phyloP scores from a whole-genome alignment of 2,888 invertebrate species.

The Lochmaea crataegi region DNA sequence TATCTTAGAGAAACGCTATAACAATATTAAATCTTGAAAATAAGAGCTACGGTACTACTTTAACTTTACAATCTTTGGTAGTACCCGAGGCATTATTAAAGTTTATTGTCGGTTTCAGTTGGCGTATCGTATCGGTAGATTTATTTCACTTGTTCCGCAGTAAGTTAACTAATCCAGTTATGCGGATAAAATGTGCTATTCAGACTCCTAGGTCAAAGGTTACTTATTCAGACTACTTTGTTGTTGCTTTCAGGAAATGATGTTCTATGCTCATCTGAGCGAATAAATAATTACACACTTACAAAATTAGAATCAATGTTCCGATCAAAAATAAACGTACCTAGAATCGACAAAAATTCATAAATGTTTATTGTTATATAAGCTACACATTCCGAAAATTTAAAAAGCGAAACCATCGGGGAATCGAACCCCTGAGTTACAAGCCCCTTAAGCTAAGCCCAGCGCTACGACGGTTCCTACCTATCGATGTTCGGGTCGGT shows the following conservation, averaged over 20 bases:
- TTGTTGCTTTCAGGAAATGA: conserved; percentile 16
- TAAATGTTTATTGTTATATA: too few relatives aligned
- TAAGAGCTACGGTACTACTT: neutral
- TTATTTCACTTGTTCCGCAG: conserved; percentile 25
- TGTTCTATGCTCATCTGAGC: neutral
- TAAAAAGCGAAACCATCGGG: too few relatives aligned
- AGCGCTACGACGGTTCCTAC: too few relatives aligned
- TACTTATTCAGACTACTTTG: conserved; percentile 30
- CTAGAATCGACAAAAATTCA: too few relatives aligned
- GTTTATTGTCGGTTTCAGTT: conserved; percentile 8
- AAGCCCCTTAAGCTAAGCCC: too few relatives aligned
- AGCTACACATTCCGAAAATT: too few relatives aligned
- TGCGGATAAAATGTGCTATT: conserved; percentile 23
- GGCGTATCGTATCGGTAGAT: conserved; percentile 8
- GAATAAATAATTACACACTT: conserved; percentile 3
- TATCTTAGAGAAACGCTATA: neutral
- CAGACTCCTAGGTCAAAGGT: conserved; percentile 21
- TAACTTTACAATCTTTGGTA: conserved; percentile 11
- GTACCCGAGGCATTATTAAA: conserved; percentile 9
- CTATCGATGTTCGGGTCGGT: too few relatives aligned
- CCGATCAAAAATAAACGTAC: neutral
- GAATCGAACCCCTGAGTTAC: too few relatives aligned
- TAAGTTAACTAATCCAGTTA: conserved; percentile 32
- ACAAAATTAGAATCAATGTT: conserved; percentile 11
- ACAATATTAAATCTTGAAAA: neutral